Conservation (phyloP, 2,113 vertebrate genomes). For the Sphyrna mokarran region DNA sequence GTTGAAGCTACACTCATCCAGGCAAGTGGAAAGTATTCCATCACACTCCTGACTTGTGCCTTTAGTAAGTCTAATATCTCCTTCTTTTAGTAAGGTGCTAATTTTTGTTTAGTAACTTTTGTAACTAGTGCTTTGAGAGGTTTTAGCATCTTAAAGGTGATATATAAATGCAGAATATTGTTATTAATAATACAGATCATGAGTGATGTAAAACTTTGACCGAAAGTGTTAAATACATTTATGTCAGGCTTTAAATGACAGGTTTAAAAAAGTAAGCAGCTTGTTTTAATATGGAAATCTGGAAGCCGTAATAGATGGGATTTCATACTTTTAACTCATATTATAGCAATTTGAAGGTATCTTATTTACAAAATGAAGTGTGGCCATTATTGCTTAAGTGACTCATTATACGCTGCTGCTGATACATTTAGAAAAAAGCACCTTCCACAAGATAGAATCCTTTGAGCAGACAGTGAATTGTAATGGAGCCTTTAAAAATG, state of each 20-base stretch:
- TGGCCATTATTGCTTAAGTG: conserved; percentile 72
- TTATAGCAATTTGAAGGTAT: conserved; percentile 74
- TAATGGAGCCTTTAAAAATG: conserved; percentile 82
- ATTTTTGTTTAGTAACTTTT: not conserved
- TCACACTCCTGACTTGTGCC: too few relatives aligned
- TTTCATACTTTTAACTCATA: conserved; percentile 67
- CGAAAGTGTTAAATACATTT: conserved; percentile 8
- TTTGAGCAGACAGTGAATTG: conserved; percentile 70
- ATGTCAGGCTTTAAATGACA: not conserved
- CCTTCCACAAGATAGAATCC: conserved; percentile 61
- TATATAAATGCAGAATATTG: not conserved
- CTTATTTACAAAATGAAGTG: conserved; percentile 80
- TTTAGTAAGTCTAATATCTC: not conserved
- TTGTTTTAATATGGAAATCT: conserved; percentile 46
- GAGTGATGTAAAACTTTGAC: not conserved
- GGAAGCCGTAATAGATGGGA: conserved; percentile 74
- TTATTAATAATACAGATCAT: not conserved
- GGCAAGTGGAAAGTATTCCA: too few relatives aligned
- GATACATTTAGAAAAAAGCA: conserved; percentile 69
- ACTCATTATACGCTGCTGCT: conserved; percentile 72
- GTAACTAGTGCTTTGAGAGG: not conserved
- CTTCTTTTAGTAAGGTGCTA: not conserved
- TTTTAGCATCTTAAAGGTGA: not conserved
- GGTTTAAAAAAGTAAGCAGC: not conserved
- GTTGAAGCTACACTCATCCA: too few relatives aligned